Evolutionary conservation across 2,113 vertebrate genomes (phyloP).

Genomic region (Tonatia bakeri): DNA sequence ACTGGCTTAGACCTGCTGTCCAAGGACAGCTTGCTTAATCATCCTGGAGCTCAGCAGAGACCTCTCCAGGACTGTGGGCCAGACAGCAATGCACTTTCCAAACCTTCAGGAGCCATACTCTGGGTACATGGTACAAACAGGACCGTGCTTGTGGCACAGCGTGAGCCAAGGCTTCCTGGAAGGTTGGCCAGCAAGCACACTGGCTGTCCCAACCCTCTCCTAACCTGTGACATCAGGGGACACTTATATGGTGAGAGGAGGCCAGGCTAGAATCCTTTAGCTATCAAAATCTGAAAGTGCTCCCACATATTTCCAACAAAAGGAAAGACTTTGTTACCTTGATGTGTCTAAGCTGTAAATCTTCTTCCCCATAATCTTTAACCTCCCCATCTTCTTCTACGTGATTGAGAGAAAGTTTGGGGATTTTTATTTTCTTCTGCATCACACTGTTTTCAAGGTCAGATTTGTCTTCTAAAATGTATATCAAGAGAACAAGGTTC

Average conservation of each 20-base stretch:
- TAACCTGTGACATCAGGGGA: neutral
- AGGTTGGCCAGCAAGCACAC: neutral
- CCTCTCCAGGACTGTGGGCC: conserved; percentile 15
- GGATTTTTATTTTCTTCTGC: conserved; percentile 99
- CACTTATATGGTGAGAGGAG: neutral
- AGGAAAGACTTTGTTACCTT: conserved; percentile 88
- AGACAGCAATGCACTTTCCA: neutral
- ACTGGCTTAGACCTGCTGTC: conserved; percentile 34
- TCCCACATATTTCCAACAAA: conserved; percentile 28
- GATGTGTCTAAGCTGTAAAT: conserved; percentile 95
- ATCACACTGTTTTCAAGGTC: conserved; percentile 98
- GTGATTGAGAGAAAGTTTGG: conserved; percentile 95
- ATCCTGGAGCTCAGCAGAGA: neutral
- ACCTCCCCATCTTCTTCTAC: conserved; percentile 91
- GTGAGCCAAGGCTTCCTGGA: conserved; percentile 29
- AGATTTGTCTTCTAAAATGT: conserved; percentile 88
- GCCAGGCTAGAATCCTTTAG: conserved; percentile 52
- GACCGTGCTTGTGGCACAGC: neutral
- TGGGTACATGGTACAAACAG: neutral
- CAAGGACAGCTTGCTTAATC: neutral
- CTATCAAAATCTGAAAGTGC: neutral
- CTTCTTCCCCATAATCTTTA: conserved; percentile 94
- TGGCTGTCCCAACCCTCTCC: neutral
- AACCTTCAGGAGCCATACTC: neutral
- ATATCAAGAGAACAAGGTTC: conserved; percentile 79